phyloP scores from a whole-genome alignment of 2,888 invertebrate genomes.

The Amblyjoppa fuscipennis region DNA sequence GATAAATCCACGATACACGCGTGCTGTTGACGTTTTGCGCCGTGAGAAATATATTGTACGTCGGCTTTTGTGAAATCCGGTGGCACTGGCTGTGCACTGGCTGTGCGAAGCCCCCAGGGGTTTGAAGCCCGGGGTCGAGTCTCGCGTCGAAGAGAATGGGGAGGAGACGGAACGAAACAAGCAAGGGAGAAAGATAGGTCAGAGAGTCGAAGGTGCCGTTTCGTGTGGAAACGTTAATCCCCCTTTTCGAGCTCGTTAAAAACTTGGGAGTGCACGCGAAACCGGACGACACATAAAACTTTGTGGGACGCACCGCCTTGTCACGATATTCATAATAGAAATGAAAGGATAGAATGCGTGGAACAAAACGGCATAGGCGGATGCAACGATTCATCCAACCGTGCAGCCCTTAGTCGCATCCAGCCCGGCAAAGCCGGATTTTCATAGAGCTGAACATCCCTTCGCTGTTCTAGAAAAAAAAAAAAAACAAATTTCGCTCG shows the following conservation, averaged over 20 bases:
- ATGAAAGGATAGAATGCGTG: background rate
- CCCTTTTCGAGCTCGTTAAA: conserved; percentile 29
- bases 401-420: background rate
- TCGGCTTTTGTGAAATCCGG: background rate
- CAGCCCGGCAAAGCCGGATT: background rate
- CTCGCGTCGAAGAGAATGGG: background rate
- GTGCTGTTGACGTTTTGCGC: background rate
- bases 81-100: conserved; percentile 12
- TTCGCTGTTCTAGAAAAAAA: too few relatives aligned
- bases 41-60: conserved; percentile 18
- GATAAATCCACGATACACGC: conserved; percentile 13
- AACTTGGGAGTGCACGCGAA: background rate
- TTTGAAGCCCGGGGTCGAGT: background rate
- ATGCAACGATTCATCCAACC: conserved; percentile 2
- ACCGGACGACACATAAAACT: conserved; percentile 1
- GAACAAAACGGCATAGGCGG: background rate
- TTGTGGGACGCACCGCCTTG: background rate
- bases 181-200: background rate
- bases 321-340: conserved; percentile 15
- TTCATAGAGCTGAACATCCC: background rate
- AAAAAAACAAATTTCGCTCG: too few relatives aligned
- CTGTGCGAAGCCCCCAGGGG: background rate
- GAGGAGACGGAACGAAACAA: background rate
- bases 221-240: conserved; percentile 22
- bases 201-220: conserved; percentile 10